Evolutionary conservation across 2,113 vertebrate genomes (phyloP).

Genomic region (Agapornis roseicollis): DNA sequence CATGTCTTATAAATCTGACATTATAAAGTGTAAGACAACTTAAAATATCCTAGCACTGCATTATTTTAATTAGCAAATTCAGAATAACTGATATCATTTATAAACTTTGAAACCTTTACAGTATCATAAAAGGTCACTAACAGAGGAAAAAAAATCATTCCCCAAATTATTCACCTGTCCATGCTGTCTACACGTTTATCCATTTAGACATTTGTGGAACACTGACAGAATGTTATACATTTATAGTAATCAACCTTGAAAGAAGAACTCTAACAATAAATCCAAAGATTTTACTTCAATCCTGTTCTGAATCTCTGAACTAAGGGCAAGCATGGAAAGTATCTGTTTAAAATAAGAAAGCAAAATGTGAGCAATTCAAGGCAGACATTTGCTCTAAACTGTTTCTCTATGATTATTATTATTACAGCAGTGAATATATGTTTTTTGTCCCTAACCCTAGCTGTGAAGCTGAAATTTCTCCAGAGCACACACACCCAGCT

Average conservation of each 20-base stretch:
- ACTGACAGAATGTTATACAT: background rate
- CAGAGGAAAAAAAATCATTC: background rate
- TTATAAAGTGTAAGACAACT: background rate
- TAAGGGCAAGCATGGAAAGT: background rate
- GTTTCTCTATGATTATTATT: background rate
- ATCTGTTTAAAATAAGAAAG: background rate
- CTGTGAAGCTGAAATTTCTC: conserved; percentile 39
- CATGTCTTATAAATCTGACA: background rate
- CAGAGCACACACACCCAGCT: conserved; percentile 31
- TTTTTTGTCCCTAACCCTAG: conserved; percentile 8
- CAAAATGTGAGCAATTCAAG: background rate
- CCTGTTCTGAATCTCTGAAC: background rate
- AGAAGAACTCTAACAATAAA: background rate
- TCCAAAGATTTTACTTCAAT: background rate
- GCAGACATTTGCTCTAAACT: background rate
- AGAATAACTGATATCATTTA: background rate
- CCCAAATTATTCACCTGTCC: background rate
- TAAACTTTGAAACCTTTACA: background rate
- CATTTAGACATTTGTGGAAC: background rate
- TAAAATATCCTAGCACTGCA: background rate
- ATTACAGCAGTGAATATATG: background rate
- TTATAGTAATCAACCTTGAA: background rate
- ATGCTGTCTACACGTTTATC: background rate
- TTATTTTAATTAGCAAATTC: background rate
- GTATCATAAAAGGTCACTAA: background rate